phyloP scores from a whole-genome alignment of 2,113 vertebrate genomes.

The Varanus salvator region DNA sequence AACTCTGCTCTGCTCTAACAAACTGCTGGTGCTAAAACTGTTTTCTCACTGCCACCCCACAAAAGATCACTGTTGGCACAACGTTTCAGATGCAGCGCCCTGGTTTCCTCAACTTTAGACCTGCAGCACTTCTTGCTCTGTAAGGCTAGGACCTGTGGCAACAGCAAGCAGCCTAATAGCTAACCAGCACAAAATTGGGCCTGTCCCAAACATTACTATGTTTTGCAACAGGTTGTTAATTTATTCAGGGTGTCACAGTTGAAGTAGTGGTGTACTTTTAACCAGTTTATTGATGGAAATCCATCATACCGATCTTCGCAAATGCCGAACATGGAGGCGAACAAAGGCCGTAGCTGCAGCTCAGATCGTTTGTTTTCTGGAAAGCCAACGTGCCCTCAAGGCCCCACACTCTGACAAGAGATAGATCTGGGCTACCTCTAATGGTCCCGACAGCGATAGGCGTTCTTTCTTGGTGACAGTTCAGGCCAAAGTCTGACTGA shows the following conservation, averaged over 20 bases:
- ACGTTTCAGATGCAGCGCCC: too few species aligned
- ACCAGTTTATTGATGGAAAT: not conserved
- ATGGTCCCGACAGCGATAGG: not conserved
- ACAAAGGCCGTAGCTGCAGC: not conserved
- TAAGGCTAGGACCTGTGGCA: not conserved
- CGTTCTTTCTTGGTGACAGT: not conserved
- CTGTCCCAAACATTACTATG: not conserved
- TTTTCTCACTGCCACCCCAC: rapidly evolving
- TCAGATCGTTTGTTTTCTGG: not conserved
- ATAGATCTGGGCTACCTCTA: not conserved
- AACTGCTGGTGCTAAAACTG: rapidly evolving
- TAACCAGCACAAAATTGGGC: not conserved
- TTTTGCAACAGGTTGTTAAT: not conserved
- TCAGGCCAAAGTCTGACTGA: not conserved
- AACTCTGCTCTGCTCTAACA: rapidly evolving
- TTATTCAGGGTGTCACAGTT: not conserved
- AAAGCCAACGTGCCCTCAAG: not conserved
- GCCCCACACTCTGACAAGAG: not conserved
- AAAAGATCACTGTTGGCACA: not conserved
- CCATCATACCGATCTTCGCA: not conserved
- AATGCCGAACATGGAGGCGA: not conserved
- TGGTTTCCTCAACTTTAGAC: not conserved
- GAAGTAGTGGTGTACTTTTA: not conserved
- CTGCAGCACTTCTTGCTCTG: rapidly evolving
- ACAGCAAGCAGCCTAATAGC: not conserved